phyloP scores from a whole-genome alignment of 2,797 vertebrate genomes.

The Balearica regulorum region DNA sequence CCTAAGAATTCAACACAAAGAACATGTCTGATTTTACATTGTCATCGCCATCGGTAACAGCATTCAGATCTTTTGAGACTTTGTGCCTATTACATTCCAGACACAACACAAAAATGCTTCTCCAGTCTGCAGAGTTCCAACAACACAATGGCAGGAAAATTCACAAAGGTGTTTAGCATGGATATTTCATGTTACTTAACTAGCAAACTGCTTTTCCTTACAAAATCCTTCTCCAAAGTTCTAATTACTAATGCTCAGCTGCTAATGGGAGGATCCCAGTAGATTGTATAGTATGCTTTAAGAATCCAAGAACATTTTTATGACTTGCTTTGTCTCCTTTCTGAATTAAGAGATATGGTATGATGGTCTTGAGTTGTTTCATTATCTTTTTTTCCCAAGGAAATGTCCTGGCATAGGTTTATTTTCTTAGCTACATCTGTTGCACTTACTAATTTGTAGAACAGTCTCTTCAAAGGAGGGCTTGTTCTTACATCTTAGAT shows the following conservation, averaged over 20 bases:
- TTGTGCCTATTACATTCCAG: not conserved
- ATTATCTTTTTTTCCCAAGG: not conserved
- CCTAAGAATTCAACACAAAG: not conserved
- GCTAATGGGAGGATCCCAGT: not conserved
- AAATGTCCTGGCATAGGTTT: not conserved
- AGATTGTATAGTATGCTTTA: not conserved
- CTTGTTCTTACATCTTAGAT: not conserved
- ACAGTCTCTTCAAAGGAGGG: not conserved
- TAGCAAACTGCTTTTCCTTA: not conserved
- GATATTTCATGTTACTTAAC: not conserved
- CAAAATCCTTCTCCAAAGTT: not conserved
- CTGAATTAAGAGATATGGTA: not conserved
- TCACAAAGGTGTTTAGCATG: not conserved
- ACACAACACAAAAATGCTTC: not conserved
- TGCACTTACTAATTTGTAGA: not conserved
- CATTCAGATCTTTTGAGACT: not conserved
- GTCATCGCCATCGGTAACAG: not conserved
- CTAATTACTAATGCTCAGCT: not conserved
- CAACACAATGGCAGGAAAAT: rapidly evolving
- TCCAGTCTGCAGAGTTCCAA: not conserved
- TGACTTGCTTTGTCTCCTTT: not conserved
- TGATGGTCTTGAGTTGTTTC: not conserved
- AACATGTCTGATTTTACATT: not conserved
- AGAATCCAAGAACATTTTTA: not conserved
- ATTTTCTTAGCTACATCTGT: not conserved